Percentiles rank a stretch among this genome's conserved stretches.
These are phyloP conservation scores for Gonatopus flavifemur DNA, from an alignment of 1,140 invertebrate species.

Conservation along the genomic window DNA sequence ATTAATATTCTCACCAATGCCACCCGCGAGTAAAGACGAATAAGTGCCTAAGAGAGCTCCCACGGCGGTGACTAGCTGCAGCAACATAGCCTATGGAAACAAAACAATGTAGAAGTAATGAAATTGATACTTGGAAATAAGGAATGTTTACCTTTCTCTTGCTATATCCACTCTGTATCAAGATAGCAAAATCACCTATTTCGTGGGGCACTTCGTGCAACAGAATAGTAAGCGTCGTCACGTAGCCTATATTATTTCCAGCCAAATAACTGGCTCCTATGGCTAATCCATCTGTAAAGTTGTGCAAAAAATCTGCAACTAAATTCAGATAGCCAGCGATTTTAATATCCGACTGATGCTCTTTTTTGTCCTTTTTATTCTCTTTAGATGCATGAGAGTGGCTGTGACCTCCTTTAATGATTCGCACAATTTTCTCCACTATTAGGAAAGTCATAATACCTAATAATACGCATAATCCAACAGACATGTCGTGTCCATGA, in stretches of 20 bases:
- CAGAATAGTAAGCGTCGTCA: slow-evolving; percentile 92
- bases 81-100: slow-evolving; percentile 80
- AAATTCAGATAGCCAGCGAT: slow-evolving; percentile 93
- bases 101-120: slow-evolving; percentile 11
- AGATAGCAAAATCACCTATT: slow-evolving; percentile 97
- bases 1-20: slow-evolving; percentile 63
- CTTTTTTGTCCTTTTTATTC: slow-evolving; percentile 41
- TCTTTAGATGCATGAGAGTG: slow-evolving; percentile 54
- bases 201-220: slow-evolving; percentile 98
- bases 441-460: slow-evolving; percentile 91
- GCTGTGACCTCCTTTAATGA: slow-evolving; percentile 80
- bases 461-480: slow-evolving; percentile 86
- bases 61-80: slow-evolving; percentile 90
- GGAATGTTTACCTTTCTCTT: slow-evolving; percentile 70
- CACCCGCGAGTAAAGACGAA: slow-evolving; percentile 80
- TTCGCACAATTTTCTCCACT: slow-evolving; percentile 89
- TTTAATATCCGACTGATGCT: slow-evolving; percentile 69
- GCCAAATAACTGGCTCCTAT: slow-evolving; percentile 96
- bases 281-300: slow-evolving; percentile 95
- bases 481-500: slow-evolving; percentile 75
- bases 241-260: slow-evolving; percentile 76
- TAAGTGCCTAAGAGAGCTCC: slow-evolving; percentile 91
- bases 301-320: slow-evolving; percentile 93
- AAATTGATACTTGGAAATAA: slow-evolving; percentile 1
- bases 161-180: slow-evolving; percentile 90